Conservation (phyloP, 2,888 invertebrate species). For the Shargacucullia verbasci region DNA sequence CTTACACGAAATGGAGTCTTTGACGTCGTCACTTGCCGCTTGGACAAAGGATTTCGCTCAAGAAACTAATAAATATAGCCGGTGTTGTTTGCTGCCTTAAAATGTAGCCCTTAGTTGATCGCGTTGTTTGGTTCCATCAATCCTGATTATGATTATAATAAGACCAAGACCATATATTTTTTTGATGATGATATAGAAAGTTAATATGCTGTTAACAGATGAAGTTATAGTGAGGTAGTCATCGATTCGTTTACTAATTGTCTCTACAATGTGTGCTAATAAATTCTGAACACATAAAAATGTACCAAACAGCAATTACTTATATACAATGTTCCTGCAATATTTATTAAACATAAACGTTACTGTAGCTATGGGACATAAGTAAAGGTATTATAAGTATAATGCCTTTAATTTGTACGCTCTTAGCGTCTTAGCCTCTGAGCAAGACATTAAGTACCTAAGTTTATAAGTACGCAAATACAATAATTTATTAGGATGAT, state of each 20-base stretch:
- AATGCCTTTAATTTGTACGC: too few species aligned
- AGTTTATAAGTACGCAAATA: too few species aligned
- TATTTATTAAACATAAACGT: background rate
- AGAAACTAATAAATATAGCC: constrained; percentile 58
- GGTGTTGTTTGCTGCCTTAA: constrained; percentile 34
- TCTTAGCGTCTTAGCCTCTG: too few species aligned
- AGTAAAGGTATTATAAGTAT: constrained; percentile 3
- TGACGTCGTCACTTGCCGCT: constrained; percentile 77
- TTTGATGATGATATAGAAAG: constrained; percentile 1
- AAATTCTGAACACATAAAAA: constrained; percentile 53
- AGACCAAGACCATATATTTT: too few species aligned
- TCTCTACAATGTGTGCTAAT: constrained; percentile 35
- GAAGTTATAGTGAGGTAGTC: background rate
- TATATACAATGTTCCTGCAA: too few species aligned
- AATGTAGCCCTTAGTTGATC: constrained; percentile 33
- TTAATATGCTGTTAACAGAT: background rate
- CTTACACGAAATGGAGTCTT: constrained; percentile 80
- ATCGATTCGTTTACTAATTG: constrained; percentile 3
- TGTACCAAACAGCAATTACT: background rate
- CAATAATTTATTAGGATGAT: too few species aligned
- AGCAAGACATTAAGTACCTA: too few species aligned
- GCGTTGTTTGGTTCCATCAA: constrained; percentile 42
- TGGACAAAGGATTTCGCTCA: constrained; percentile 64
- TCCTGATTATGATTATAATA: constrained; percentile 47
- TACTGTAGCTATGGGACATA: too few species aligned